Evolutionary conservation across 2,888 invertebrate species (phyloP).

Genomic region (Acanthoscelides obtectus): DNA sequence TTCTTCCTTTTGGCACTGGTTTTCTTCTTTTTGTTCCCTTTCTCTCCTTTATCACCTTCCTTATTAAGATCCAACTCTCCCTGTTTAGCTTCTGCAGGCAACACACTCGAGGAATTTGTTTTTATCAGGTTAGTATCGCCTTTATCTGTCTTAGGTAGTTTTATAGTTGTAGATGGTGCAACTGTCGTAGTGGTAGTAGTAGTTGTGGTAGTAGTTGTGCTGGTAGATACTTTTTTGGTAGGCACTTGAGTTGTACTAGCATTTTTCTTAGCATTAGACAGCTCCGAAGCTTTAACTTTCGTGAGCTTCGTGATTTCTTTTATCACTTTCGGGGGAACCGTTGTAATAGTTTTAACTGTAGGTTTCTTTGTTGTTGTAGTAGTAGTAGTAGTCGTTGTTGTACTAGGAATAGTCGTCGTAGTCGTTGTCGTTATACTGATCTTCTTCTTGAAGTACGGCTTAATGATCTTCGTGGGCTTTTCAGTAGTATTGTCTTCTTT

Average conservation of each 20-base stretch:
- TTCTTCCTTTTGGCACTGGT: constrained; percentile 55
- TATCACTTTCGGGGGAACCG: constrained; percentile 36
- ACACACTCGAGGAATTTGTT: constrained; percentile 12
- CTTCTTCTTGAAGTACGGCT: constrained; percentile 38
- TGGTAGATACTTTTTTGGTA: constrained; percentile 14
- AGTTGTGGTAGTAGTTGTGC: constrained; percentile 11
- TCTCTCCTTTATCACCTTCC: no score
- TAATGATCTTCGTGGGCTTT: constrained; percentile 29
- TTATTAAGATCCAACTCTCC: constrained; percentile 37
- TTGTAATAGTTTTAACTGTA: constrained; percentile 17
- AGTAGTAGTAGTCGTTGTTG: constrained; percentile 12
- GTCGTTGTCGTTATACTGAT: constrained; percentile 27
- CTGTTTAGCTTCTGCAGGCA: constrained; percentile 41
- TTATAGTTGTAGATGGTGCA: neutral
- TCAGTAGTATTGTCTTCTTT: constrained; percentile 19
- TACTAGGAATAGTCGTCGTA: constrained; percentile 23
- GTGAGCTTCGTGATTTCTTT: constrained; percentile 42
- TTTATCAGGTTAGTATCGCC: constrained; percentile 19
- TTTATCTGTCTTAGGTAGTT: constrained; percentile 12
- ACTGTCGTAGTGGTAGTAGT: constrained; percentile 5
- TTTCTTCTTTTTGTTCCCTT: constrained; percentile 33
- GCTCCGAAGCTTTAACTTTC: constrained; percentile 59
- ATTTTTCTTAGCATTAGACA: constrained; percentile 46
- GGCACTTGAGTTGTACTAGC: constrained; percentile 22
- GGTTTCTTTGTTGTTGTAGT: constrained; percentile 16